Base-by-base conservation (phyloP, 2,888 invertebrate genomes). In the Plutella xylostella region DNA sequence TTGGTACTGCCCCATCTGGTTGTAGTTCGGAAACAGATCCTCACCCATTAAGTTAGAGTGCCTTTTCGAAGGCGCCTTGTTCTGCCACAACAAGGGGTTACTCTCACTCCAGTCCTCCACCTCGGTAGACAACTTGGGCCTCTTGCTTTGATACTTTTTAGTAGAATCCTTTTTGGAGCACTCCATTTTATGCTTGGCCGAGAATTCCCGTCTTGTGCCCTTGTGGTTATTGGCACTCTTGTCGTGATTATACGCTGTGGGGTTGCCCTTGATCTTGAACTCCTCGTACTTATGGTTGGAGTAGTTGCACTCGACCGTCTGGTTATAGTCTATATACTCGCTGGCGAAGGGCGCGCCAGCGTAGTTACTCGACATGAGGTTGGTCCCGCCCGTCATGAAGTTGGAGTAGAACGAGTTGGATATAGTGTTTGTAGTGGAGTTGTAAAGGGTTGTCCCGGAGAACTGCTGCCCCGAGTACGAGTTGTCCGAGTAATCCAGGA, bases 321-420 rank as follows among this genome's bases (percentile, higher is more conserved):
- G 83, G 55, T 72, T 80, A 55, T 82, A 82, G 62, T 83, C 83
- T 28, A 79, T 71, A 49, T 71, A 80, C 42, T 83, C 83, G 2
- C 75, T 67, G 44, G 78, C 56, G 49, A 79, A 83, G 9, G 76
- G 72, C 7, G 69, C 77, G 46, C 68, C 65, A 9, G 73, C 51
- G 50, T 80, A 83, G 58, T 78, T 82, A 45, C 71, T 59, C 1
- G 77, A 50, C 77, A 83, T 80, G 49, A 82, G 56, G 52, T 80
- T 82, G 42, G 69, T 66, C 50, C 70, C 68, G 43, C 71, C 71
- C 4, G 80, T 73, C 70, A 83, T 82, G 53, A 83, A 78, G 51
- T 83, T 83, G 0, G 78, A 65, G 57, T 82, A 83, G 62, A 83
- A 83, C 0, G 79, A 71, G 62, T 82, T 82, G 1, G 82, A 77